A percentile compares a stretch with the other conserved stretches of the same genome.
phyloP scores from a whole-genome alignment of 2,113 vertebrate genomes.

The Alouatta palliata region DNA sequence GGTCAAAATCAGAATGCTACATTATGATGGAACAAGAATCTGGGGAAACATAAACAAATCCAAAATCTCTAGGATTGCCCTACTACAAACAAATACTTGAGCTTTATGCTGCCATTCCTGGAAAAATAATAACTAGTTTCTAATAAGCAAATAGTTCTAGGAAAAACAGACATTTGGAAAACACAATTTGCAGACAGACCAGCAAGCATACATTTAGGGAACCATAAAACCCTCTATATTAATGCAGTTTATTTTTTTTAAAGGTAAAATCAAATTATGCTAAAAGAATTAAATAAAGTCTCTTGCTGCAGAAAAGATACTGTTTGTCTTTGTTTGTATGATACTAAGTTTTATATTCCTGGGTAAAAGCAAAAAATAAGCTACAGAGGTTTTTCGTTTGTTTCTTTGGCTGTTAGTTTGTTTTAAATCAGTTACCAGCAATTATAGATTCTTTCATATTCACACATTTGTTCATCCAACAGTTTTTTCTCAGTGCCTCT shows the following conservation, averaged over 20 bases:
- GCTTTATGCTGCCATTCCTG: slow-evolving; percentile 28
- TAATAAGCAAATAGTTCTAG: slow-evolving; percentile 57
- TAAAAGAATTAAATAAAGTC: slow-evolving; percentile 53
- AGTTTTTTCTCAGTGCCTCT: slow-evolving; percentile 2
- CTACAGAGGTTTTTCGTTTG: neutral
- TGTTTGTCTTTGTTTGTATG: slow-evolving; percentile 25
- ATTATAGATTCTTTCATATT: neutral
- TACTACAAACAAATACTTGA: slow-evolving; percentile 28
- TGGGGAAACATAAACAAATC: slow-evolving; percentile 53
- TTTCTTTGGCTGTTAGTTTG: neutral
- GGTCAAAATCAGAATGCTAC: slow-evolving; percentile 36
- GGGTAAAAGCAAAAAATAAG: slow-evolving; percentile 30
- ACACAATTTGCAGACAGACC: slow-evolving; percentile 51
- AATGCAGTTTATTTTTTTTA: slow-evolving; percentile 44
- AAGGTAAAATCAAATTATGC: slow-evolving; percentile 65
- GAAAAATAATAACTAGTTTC: slow-evolving; percentile 57
- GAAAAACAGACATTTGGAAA: slow-evolving; percentile 63
- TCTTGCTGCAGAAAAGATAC: slow-evolving; percentile 33
- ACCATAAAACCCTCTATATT: slow-evolving; percentile 57
- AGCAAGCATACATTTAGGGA: slow-evolving; percentile 27
- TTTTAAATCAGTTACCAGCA: neutral
- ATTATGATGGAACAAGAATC: neutral
- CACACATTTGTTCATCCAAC: neutral
- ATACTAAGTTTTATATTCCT: slow-evolving; percentile 22
- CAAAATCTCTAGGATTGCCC: neutral